These are phyloP conservation scores for Carpatolechia fugitivella DNA, from an alignment of 2,888 invertebrate genomes.

Conservation along the genomic window DNA sequence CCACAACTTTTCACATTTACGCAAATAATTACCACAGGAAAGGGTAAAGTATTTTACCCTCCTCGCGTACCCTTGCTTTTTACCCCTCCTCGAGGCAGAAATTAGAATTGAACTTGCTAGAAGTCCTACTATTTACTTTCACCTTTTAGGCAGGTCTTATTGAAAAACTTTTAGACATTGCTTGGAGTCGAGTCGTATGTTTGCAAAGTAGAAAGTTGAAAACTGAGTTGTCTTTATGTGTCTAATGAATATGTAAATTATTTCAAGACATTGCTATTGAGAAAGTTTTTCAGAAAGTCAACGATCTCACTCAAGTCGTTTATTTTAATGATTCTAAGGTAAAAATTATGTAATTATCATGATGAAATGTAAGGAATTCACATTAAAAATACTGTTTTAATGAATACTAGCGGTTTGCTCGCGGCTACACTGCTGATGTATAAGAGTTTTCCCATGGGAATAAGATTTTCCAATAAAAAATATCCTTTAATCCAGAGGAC, in stretches of 20 bases:
- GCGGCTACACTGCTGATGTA: too few relatives aligned
- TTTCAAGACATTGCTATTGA: background rate
- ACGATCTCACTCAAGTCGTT: too few relatives aligned
- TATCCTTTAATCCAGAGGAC: too few relatives aligned
- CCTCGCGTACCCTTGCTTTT: too few relatives aligned
- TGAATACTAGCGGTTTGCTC: too few relatives aligned
- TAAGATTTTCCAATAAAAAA: too few relatives aligned
- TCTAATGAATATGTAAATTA: background rate
- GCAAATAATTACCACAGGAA: slow-evolving; percentile 63
- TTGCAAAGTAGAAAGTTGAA: slow-evolving; percentile 14
- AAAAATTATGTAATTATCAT: too few relatives aligned
- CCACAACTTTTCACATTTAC: slow-evolving; percentile 69
- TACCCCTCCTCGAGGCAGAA: slow-evolving; percentile 25
- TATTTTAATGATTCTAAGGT: too few relatives aligned
- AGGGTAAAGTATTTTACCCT: background rate
- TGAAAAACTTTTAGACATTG: slow-evolving; percentile 70
- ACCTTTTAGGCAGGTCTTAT: slow-evolving; percentile 57
- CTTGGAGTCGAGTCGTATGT: slow-evolving; percentile 26
- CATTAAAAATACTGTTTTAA: too few relatives aligned
- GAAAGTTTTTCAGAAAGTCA: background rate
- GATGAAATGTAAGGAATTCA: too few relatives aligned
- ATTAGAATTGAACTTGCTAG: slow-evolving; percentile 36
- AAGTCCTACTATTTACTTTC: slow-evolving; percentile 59
- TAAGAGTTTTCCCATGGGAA: too few relatives aligned
- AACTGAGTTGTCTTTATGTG: slow-evolving; percentile 15